These are phyloP conservation scores for Lochmaea capreae DNA, from an alignment of 2,888 invertebrate species.

Conservation along the genomic window DNA sequence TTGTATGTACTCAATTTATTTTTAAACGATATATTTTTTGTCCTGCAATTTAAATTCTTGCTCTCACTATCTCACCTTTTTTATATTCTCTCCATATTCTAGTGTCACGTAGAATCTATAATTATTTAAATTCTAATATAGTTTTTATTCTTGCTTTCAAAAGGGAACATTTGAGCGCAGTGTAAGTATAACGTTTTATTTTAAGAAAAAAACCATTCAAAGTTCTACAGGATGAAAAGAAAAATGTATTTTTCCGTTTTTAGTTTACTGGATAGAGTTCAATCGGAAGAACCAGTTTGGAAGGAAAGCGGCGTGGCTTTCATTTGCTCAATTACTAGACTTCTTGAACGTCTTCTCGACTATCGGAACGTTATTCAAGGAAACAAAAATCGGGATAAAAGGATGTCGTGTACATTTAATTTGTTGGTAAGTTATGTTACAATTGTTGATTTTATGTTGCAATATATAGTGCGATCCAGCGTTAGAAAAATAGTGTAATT, in stretches of 20 bases:
- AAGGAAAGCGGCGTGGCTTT: slow-evolving; percentile 92
- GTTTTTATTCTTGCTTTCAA: slow-evolving; percentile 51
- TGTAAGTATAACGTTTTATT: slow-evolving; percentile 76
- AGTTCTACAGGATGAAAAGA: not conserved
- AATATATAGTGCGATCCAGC: not conserved
- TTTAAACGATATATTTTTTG: not conserved
- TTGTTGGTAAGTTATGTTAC: slow-evolving; percentile 75
- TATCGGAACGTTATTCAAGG: slow-evolving; percentile 96
- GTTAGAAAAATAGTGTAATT: no score
- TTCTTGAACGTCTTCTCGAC: slow-evolving; percentile 89
- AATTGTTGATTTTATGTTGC: not conserved
- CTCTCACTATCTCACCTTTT: no score
- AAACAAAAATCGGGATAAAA: slow-evolving; percentile 93
- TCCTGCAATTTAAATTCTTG: not conserved
- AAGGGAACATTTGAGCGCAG: slow-evolving; percentile 92
- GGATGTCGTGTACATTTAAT: slow-evolving; percentile 97
- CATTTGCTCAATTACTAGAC: slow-evolving; percentile 89
- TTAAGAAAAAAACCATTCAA: not conserved
- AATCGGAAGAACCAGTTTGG: slow-evolving; percentile 88
- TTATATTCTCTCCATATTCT: not conserved
- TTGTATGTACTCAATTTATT: no score
- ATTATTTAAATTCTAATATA: not conserved
- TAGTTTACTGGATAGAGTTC: slow-evolving; percentile 87
- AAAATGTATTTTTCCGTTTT: not conserved
- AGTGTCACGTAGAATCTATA: not conserved